Conservation (phyloP, 2,888 invertebrate genomes). For the Caenorhabditis zanzibari region DNA sequence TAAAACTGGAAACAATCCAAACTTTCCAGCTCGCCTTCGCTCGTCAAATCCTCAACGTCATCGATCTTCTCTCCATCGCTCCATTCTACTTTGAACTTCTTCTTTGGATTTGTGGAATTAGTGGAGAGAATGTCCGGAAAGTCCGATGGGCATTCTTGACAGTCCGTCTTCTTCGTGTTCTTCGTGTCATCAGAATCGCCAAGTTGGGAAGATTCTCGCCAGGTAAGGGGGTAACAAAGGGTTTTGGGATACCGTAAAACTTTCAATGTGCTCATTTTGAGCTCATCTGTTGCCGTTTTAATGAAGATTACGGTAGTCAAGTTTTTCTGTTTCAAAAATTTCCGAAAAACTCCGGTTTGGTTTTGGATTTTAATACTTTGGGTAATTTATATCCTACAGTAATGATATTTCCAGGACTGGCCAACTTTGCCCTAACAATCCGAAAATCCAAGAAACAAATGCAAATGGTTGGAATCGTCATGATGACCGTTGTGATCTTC, state of each 20-base stretch:
- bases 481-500: slow-evolving; percentile 81
- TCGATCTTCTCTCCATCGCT: slow-evolving; percentile 80
- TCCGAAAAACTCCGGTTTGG: too few species aligned
- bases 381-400: too few species aligned
- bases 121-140: slow-evolving; percentile 82
- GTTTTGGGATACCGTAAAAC: too few species aligned
- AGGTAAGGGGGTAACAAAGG: slow-evolving; percentile 63
- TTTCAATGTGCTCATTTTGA: too few species aligned
- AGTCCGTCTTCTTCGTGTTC: slow-evolving; percentile 81
- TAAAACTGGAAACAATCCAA: not conserved
- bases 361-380: too few species aligned
- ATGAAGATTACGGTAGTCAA: too few species aligned
- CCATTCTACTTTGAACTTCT: slow-evolving; percentile 82
- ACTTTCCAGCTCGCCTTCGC: slow-evolving; percentile 74
- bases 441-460: slow-evolving; percentile 83
- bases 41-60: slow-evolving; percentile 82
- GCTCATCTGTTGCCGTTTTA: too few species aligned
- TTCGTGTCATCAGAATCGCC: slow-evolving; percentile 82
- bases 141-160: slow-evolving; percentile 83
- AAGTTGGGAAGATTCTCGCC: slow-evolving; percentile 82
- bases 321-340: too few species aligned
- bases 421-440: slow-evolving; percentile 82
- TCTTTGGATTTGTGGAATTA: slow-evolving; percentile 79
- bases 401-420: slow-evolving; percentile 73
- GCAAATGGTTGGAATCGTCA: slow-evolving; percentile 82